Evolutionary conservation across 2,797 vertebrate genomes (phyloP).

Genomic region (Podarcis siculus): DNA sequence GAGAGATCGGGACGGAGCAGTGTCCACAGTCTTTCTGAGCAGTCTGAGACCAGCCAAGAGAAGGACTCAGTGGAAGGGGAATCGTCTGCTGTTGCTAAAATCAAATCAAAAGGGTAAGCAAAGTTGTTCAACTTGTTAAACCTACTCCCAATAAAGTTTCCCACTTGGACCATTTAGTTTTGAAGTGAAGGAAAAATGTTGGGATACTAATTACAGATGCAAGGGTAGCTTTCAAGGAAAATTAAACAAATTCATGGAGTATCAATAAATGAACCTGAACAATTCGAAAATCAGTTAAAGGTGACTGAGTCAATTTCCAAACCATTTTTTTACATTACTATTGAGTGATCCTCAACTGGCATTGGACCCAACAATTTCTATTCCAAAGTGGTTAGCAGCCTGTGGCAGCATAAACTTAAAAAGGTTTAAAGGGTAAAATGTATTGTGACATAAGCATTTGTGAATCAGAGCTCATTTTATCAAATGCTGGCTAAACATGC

Average conservation of each 20-base stretch:
- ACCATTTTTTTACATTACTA: not conserved
- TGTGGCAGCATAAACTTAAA: not conserved
- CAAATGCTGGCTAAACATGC: not conserved
- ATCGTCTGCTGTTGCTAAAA: slow-evolving; percentile 69
- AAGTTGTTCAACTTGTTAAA: not conserved
- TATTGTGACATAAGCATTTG: not conserved
- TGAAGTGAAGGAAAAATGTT: slow-evolving; percentile 2
- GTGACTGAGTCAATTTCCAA: not conserved
- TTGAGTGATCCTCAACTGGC: not conserved
- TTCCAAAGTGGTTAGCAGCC: not conserved
- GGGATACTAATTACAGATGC: not conserved
- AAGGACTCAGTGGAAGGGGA: slow-evolving; percentile 57
- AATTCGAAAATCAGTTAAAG: not conserved
- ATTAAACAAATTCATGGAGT: not conserved
- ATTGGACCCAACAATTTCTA: not conserved
- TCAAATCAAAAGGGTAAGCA: slow-evolving; percentile 75
- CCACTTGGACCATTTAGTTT: not conserved
- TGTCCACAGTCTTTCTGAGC: slow-evolving; percentile 59
- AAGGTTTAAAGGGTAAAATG: not conserved
- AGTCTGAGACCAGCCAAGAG: slow-evolving; percentile 64
- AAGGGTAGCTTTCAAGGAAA: not conserved
- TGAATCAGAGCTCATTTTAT: not conserved
- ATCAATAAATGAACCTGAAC: not conserved
- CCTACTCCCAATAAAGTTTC: not conserved
- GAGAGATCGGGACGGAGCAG: slow-evolving; percentile 77